Conservation (phyloP, 1,140 invertebrate species). For the Bombus vancouverensis region DNA sequence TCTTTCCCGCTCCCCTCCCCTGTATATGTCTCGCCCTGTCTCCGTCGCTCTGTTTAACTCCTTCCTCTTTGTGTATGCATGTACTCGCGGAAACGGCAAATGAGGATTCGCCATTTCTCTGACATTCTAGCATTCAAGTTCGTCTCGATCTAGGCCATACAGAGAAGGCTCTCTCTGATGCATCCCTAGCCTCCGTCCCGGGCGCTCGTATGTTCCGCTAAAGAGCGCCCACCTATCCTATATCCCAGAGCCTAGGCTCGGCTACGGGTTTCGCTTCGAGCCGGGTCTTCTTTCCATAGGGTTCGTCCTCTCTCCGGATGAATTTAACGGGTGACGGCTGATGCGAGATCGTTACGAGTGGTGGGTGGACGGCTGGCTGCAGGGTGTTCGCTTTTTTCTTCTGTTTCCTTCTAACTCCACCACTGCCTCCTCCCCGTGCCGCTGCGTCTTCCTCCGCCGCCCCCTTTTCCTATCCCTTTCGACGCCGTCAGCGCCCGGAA, state of each 20-base stretch:
- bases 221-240: constrained; percentile 57
- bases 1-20: constrained; percentile 45
- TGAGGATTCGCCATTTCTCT: constrained; percentile 80
- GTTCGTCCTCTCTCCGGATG: constrained; percentile 71
- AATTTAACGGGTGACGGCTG: constrained; percentile 76
- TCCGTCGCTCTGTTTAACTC: constrained; percentile 17
- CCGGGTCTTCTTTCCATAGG: constrained; percentile 70
- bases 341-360: constrained; percentile 76
- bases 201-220: constrained; percentile 35
- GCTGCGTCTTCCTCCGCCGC: neutral
- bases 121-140: constrained; percentile 81
- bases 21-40: constrained; percentile 47
- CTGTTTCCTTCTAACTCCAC: constrained; percentile 60
- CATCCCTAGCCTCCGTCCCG: constrained; percentile 22
- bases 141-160: constrained; percentile 80
- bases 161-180: constrained; percentile 58
- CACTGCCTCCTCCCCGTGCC: constrained; percentile 10
- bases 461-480: constrained; percentile 21
- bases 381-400: constrained; percentile 63
- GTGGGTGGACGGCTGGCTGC: constrained; percentile 60
- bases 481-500: constrained; percentile 28
- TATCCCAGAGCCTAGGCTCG: constrained; percentile 42
- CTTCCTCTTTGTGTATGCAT: constrained; percentile 63
- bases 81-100: constrained; percentile 78
- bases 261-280: constrained; percentile 60